phyloP scores from a whole-genome alignment of 2,888 invertebrate species.

The Ornithoptera alexandrae region DNA sequence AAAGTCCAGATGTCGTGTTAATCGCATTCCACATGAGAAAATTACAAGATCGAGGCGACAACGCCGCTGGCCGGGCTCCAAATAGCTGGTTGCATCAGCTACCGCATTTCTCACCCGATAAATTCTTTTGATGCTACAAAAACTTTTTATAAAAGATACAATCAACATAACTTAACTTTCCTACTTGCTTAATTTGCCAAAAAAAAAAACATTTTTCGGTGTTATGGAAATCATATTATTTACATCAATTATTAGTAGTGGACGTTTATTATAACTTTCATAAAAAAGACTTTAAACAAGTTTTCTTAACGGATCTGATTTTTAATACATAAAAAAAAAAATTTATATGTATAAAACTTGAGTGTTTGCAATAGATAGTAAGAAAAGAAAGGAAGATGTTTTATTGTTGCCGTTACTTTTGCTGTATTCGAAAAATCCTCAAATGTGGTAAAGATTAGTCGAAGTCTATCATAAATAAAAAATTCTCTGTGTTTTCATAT shows the following conservation, averaged over 20 bases:
- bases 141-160: conserved; percentile 4
- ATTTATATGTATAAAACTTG: neutral
- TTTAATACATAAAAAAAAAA: neutral
- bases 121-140: conserved; percentile 48
- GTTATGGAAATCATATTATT: neutral
- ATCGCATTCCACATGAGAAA: conserved; percentile 41
- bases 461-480: neutral
- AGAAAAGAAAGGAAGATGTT: too few relatives aligned
- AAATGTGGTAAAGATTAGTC: too few relatives aligned
- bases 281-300: neutral
- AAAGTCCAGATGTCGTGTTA: conserved; percentile 38
- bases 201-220: too few relatives aligned
- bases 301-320: neutral
- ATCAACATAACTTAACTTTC: neutral
- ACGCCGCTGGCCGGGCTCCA: conserved; percentile 58
- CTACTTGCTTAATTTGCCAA: too few relatives aligned
- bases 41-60: conserved; percentile 62
- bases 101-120: conserved; percentile 58
- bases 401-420: too few relatives aligned
- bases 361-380: too few relatives aligned
- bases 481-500: neutral
- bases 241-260: neutral
- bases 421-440: too few relatives aligned
- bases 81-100: conserved; percentile 63
- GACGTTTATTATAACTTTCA: neutral